These are phyloP conservation scores for Hydra vulgaris DNA, from an alignment of 30 jellyfish, hydroid and myxozoan species.

Conservation along the genomic window DNA sequence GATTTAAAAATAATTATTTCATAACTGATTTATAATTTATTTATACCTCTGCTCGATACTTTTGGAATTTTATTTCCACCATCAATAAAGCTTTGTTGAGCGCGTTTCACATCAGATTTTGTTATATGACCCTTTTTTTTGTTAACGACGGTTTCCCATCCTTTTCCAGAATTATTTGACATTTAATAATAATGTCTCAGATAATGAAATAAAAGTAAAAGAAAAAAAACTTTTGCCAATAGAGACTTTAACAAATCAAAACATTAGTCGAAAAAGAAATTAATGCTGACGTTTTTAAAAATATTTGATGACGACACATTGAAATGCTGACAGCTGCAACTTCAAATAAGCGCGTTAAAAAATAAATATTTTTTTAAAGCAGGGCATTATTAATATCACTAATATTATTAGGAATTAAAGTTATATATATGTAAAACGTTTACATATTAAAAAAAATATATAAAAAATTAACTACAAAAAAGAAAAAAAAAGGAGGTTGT, in stretches of 20 bases:
- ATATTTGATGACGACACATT: neutral
- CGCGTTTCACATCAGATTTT: constrained; percentile 57
- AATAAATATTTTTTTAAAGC: too few relatives aligned
- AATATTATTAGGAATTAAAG: too few relatives aligned
- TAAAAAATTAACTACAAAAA: too few relatives aligned
- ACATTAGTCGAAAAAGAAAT: neutral
- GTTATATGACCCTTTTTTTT: constrained; percentile 63
- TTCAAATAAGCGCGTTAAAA: too few relatives aligned
- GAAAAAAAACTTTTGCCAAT: neutral
- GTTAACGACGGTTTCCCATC: constrained; percentile 77
- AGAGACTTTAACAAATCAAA: neutral
- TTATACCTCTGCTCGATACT: constrained; percentile 59
- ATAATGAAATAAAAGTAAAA: neutral
- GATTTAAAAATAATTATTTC: neutral
- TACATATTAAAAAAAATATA: too few relatives aligned
- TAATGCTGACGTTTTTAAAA: neutral
- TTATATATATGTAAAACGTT: too few relatives aligned
- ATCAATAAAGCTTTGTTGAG: constrained; percentile 46
- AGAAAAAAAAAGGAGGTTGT: too few relatives aligned
- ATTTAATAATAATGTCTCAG: neutral
- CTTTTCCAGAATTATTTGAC: constrained; percentile 54
- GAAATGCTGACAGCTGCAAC: neutral
- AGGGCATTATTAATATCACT: too few relatives aligned
- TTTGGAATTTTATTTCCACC: constrained; percentile 30
- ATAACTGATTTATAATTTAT: neutral